Evolutionary conservation across 1,140 invertebrate species (phyloP).

Genomic region (Atta cephalotes): DNA sequence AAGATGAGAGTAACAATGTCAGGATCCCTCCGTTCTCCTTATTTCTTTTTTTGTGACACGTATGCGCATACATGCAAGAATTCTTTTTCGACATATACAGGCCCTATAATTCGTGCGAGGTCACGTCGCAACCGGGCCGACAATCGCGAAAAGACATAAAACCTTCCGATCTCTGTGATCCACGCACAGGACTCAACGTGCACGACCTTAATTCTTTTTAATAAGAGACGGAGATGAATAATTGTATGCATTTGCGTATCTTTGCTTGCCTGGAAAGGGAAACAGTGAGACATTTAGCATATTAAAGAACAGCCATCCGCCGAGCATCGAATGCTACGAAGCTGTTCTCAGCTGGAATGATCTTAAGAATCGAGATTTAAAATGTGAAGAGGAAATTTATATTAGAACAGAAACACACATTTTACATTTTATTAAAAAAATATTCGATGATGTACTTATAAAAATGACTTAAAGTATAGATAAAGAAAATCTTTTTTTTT

Average conservation of each 20-base stretch:
- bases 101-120: constrained; percentile 82
- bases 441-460: neutral
- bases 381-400: constrained; percentile 27
- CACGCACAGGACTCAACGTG: neutral
- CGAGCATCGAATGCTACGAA: constrained; percentile 66
- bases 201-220: constrained; percentile 46
- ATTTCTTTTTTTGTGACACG: constrained; percentile 60
- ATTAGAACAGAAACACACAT: neutral
- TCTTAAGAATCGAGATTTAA: constrained; percentile 37
- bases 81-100: constrained; percentile 74
- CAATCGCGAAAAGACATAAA: constrained; percentile 30
- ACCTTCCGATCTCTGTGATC: neutral
- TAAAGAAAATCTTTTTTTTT: neutral
- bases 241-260: constrained; percentile 51
- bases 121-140: constrained; percentile 76
- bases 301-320: constrained; percentile 81
- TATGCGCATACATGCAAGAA: constrained; percentile 44
- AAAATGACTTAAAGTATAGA: neutral
- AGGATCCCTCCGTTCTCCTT: constrained; percentile 48
- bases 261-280: constrained; percentile 58
- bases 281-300: constrained; percentile 80
- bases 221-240: constrained; percentile 46
- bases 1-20: constrained; percentile 75
- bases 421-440: neutral
- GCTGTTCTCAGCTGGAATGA: constrained; percentile 68